Evolutionary conservation across 2,797 vertebrate species (phyloP).

Genomic region (Sebastes diaconus): DNA sequence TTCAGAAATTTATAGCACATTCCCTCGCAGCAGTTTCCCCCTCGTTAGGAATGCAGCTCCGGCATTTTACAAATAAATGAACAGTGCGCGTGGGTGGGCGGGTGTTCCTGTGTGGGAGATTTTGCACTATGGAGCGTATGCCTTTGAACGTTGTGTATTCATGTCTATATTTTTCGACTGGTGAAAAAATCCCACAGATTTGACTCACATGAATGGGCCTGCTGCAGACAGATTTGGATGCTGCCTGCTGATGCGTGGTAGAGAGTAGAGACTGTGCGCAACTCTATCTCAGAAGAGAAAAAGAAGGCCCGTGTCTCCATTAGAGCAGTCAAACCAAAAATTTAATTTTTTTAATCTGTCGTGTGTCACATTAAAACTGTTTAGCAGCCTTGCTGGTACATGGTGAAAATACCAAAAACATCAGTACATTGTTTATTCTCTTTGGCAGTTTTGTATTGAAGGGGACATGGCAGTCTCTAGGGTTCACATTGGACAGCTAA

Average conservation of each 20-base stretch:
- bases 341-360: neutral
- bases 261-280: neutral
- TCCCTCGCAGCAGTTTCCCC: constrained; percentile 20
- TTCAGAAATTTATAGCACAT: constrained; percentile 45
- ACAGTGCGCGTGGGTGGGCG: constrained; percentile 17
- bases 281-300: constrained; percentile 11
- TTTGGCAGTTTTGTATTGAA: neutral
- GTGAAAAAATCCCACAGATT: constrained; percentile 55
- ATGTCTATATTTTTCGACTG: constrained; percentile 47
- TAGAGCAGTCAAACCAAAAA: neutral
- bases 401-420: neutral
- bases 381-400: neutral
- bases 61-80: constrained; percentile 40
- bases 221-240: constrained; percentile 35
- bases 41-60: constrained; percentile 26
- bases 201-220: constrained; percentile 52
- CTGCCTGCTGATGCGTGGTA: constrained; percentile 17
- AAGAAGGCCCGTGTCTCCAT: neutral
- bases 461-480: neutral
- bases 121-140: constrained; percentile 30
- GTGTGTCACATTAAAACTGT: neutral
- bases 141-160: constrained; percentile 41
- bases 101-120: constrained; percentile 53
- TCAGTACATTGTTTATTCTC: neutral
- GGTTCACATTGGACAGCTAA: neutral